Percentiles rank a stretch among this genome's conserved stretches.
Conservation (phyloP, 2,113 vertebrate species). For the Mastomys natalensis region DNA sequence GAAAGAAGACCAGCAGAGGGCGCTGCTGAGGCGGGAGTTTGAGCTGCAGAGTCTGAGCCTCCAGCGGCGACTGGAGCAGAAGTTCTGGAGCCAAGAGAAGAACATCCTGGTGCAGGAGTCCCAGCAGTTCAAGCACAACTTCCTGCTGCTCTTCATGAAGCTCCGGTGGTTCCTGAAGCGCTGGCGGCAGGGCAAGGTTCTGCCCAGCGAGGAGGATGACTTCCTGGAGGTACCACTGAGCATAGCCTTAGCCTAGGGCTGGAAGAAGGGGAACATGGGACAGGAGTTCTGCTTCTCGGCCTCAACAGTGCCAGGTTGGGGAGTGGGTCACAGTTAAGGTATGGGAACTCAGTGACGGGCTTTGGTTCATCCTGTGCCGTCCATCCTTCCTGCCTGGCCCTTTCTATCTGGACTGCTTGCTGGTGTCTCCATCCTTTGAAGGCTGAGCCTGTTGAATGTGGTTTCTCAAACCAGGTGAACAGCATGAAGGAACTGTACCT, state of each 20-base stretch:
- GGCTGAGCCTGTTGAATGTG: background rate
- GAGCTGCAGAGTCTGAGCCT: constrained; percentile 97
- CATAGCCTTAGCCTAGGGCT: background rate
- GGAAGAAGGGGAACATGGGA: too few relatives aligned
- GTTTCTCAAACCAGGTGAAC: constrained; percentile 90
- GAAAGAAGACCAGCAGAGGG: constrained; percentile 97
- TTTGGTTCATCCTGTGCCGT: background rate
- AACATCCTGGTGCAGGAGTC: constrained; percentile 96
- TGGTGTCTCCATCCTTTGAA: background rate
- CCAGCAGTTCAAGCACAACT: constrained; percentile 96
- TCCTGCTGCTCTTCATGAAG: constrained; percentile 96
- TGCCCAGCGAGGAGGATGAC: constrained; percentile 93
- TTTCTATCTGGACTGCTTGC: background rate
- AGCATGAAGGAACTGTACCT: constrained; percentile 97
- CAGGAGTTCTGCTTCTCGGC: background rate
- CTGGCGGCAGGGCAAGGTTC: constrained; percentile 94
- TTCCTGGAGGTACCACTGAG: constrained; percentile 92
- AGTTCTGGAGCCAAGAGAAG: constrained; percentile 97
- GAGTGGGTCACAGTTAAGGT: background rate
- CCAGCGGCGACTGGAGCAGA: constrained; percentile 96
- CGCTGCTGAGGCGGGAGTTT: constrained; percentile 94
- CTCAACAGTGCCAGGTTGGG: accelerated
- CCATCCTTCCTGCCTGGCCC: background rate
- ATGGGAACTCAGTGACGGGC: background rate
- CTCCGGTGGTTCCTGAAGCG: constrained; percentile 98